These are phyloP conservation scores for Diarsia mendica DNA, from an alignment of 2,888 invertebrate genomes.

Conservation along the genomic window DNA sequence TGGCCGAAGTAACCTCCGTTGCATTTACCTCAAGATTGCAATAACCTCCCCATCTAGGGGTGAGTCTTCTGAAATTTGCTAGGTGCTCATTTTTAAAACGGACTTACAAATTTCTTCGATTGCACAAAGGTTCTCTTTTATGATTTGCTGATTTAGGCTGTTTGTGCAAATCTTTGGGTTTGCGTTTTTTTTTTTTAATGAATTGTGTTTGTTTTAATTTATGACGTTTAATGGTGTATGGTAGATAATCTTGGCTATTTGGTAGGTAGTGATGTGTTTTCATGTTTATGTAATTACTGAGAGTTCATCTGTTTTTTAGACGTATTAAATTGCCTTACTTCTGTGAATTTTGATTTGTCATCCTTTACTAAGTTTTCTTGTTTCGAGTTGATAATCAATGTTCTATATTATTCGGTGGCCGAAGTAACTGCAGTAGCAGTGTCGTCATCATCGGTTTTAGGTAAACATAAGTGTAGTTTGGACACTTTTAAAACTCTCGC, in stretches of 20 bases:
- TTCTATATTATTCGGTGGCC: not conserved
- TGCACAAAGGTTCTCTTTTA: conserved; percentile 56
- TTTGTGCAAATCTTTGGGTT: conserved; percentile 1
- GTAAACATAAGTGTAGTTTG: not conserved
- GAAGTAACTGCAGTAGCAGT: not conserved
- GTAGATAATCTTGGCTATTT: not conserved
- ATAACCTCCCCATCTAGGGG: conserved; percentile 69
- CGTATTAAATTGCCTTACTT: not conserved
- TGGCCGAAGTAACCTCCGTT: conserved; percentile 72
- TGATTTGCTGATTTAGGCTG: conserved; percentile 17
- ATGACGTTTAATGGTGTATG: not conserved
- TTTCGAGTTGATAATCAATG: not conserved
- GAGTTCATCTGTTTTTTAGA: not conserved
- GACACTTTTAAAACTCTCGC: not conserved
- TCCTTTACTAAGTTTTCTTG: not conserved
- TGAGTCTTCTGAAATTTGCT: conserved; percentile 68
- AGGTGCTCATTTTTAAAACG: conserved; percentile 64
- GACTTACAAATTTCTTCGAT: conserved; percentile 63
- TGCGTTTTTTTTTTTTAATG: not conserved
- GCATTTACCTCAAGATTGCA: conserved; percentile 73
- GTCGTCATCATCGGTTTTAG: not conserved
- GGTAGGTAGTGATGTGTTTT: not conserved
- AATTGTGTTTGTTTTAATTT: not conserved
- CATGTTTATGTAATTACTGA: not conserved
- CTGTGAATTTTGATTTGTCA: not conserved